These are phyloP conservation scores for Limnephilus auricula DNA, from an alignment of 2,888 invertebrate species.

Conservation along the genomic window DNA sequence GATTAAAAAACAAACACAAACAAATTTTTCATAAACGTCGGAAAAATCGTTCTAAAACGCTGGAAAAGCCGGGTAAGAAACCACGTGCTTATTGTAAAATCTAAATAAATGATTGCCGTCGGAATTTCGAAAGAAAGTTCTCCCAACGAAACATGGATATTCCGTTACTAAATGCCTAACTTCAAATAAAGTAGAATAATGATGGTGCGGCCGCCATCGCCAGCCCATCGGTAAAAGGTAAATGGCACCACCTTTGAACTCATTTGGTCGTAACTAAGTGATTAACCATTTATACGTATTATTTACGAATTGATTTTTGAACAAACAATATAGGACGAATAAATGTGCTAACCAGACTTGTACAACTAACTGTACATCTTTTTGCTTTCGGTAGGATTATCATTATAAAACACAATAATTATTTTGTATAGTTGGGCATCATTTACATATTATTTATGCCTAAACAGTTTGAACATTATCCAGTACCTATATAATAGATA, in stretches of 20 bases:
- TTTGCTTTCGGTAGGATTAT: not conserved
- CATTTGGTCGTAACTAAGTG: not conserved
- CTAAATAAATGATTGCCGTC: not conserved
- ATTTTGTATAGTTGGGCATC: too few species aligned
- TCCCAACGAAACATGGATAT: not conserved
- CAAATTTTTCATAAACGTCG: not conserved
- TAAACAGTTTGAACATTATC: too few species aligned
- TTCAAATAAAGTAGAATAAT: not conserved
- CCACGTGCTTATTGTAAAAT: not conserved
- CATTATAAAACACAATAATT: not conserved
- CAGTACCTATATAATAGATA: too few species aligned
- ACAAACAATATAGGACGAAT: not conserved
- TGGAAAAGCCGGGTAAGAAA: too few species aligned
- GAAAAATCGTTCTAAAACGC: not conserved
- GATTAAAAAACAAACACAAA: not conserved
- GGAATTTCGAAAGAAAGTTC: constrained; percentile 2
- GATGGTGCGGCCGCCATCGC: not conserved
- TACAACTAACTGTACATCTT: not conserved
- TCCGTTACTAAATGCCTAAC: not conserved
- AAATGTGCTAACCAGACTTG: too few species aligned
- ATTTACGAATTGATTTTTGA: not conserved
- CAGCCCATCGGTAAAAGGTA: not conserved
- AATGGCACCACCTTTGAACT: constrained; percentile 41
- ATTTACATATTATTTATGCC: too few species aligned
- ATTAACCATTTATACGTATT: not conserved